phyloP scores from a whole-genome alignment of 2,888 invertebrate species.

The Drosophila dives region DNA sequence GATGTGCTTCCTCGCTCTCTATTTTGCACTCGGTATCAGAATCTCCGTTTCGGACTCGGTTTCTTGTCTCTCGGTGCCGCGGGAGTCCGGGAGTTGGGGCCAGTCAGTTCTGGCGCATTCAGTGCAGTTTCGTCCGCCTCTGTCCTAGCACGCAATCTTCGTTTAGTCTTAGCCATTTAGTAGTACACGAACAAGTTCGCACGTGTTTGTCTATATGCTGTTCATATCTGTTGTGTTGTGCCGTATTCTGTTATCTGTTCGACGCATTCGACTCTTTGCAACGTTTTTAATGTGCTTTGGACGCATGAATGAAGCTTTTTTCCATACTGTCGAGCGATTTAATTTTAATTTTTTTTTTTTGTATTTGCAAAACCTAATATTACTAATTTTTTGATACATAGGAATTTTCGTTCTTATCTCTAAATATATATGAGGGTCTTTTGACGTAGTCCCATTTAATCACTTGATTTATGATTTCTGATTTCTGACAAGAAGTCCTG shows the following conservation, averaged over 20 bases:
- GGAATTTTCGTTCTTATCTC: background rate
- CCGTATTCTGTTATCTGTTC: slow-evolving; percentile 35
- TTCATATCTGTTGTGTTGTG: slow-evolving; percentile 15
- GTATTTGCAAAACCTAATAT: background rate
- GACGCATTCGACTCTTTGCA: slow-evolving; percentile 13
- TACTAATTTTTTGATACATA: background rate
- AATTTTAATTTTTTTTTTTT: slow-evolving; percentile 4
- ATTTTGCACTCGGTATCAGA: slow-evolving; percentile 30
- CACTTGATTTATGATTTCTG: background rate
- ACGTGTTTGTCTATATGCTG: slow-evolving; percentile 42
- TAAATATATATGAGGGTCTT: background rate
- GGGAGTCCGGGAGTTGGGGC: slow-evolving; percentile 49
- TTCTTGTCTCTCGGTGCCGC: slow-evolving; percentile 33
- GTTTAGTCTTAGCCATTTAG: slow-evolving; percentile 35
- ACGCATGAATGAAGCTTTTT: slow-evolving; percentile 30
- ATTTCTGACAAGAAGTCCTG: background rate
- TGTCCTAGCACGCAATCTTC: slow-evolving; percentile 60
- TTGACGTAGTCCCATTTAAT: background rate
- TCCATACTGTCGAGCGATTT: background rate
- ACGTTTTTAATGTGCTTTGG: slow-evolving; percentile 24
- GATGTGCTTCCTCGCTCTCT: slow-evolving; percentile 36
- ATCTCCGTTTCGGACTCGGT: slow-evolving; percentile 40
- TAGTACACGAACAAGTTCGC: slow-evolving; percentile 11
- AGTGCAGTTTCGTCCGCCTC: slow-evolving; percentile 72
- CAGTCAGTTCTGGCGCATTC: slow-evolving; percentile 46